A percentile compares a stretch with the other conserved stretches of the same genome.
Conservation (phyloP, 1,140 invertebrate species). For the Aphidius gifuensis region DNA sequence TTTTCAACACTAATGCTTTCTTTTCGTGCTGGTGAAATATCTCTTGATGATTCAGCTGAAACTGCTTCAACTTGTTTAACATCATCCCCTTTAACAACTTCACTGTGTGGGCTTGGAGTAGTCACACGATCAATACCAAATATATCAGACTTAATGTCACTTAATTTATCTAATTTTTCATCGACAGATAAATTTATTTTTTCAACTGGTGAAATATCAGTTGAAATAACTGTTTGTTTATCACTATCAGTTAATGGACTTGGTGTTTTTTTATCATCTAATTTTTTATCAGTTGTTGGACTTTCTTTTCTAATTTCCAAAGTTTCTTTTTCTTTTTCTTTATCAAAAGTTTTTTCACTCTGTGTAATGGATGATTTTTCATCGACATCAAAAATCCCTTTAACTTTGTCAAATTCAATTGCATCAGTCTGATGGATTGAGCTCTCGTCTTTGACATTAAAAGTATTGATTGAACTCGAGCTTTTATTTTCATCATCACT, state of each 20-base stretch:
- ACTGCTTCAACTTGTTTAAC: background rate
- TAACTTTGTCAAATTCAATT: no score
- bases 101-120: background rate
- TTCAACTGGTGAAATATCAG: slow-evolving; percentile 1
- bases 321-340: background rate
- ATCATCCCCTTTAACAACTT: background rate
- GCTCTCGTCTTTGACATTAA: no score
- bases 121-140: no score
- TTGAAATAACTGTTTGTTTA: background rate
- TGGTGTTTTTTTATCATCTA: slow-evolving; percentile 16
- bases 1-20: background rate
- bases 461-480: no score
- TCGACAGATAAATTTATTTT: slow-evolving; percentile 4
- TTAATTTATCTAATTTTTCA: background rate
- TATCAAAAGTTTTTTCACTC: background rate
- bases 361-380: background rate
- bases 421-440: no score
- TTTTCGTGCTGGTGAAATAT: background rate
- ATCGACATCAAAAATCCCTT: background rate
- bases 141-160: background rate
- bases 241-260: background rate
- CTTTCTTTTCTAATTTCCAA: background rate
- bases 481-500: no score
- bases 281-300: background rate
- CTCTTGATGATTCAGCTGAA: slow-evolving; percentile 14